Evolutionary conservation across 2,888 invertebrate genomes (phyloP), one percentile per base, ranked within the genome.

Genomic region (Aricia artaxerxes): DNA sequence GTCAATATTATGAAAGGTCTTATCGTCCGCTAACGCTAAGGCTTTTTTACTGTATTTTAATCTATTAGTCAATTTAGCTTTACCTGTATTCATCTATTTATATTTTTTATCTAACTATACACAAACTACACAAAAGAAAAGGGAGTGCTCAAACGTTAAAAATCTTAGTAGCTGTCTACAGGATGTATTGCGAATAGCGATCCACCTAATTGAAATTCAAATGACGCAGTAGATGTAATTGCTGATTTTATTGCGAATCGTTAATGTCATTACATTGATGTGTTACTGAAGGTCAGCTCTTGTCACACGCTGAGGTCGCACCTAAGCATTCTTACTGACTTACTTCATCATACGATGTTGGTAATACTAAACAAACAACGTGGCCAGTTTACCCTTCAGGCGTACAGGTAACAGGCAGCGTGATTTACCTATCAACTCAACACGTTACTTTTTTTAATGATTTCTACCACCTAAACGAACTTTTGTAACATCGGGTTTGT

Each of bases 221-320:
- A 13, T 69, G 35, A 69, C 69, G 69, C 69, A 69, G 49, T 75
- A n/a, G 75, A 76, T 53, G 24, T 76, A 35, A 76, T 75, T 49
- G 75, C 53, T 75, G 31, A 75, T 75, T 75, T 31, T 31, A 44
- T 75, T 53, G 76, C 57, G 16, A 35, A 76, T 11, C 7, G 76
- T 76, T 76, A 24, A 38, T 49, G 35, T 76, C 76, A 75, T 60
- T 78, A 78, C 35, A 78, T 35, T 76, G 82, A 82, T 83, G 82
- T 82, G 86, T 82, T 82, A 78, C 85, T 87, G 90, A 90, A 92
- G 91, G 90, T 88, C 88, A 85, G 82, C 84, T 85, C 83, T 84
- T 85, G 87, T 87, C 85, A 82, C 83, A 84, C 82, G 85, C 82
- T 85, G 86, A 88, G 86, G 88, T 86, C 85, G 81, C 77, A 73